Evolutionary conservation across 2,113 vertebrate genomes (phyloP).

Genomic region (Anguilla rostrata): DNA sequence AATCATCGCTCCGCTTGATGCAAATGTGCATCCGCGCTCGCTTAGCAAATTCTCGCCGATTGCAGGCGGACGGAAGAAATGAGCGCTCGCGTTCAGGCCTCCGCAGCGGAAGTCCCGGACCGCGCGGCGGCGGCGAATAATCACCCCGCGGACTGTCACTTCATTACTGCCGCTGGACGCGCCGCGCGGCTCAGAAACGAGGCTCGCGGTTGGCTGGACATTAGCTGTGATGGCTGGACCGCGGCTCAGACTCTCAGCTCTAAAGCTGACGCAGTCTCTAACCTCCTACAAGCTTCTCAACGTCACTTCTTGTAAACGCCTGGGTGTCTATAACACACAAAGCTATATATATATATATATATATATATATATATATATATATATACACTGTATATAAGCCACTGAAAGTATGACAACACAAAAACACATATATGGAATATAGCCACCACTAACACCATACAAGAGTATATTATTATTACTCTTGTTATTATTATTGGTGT

Average conservation of each 20-base stretch:
- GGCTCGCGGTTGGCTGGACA: neutral
- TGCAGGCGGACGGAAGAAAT: neutral
- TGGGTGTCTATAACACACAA: too few relatives aligned
- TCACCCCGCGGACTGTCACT: neutral
- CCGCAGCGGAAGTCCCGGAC: neutral
- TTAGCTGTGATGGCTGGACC: neutral
- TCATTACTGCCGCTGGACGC: neutral
- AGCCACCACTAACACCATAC: too few relatives aligned
- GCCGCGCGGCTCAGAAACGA: neutral
- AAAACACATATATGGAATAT: too few relatives aligned
- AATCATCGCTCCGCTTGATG: neutral
- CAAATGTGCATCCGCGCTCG: constrained; percentile 2
- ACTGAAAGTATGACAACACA: too few relatives aligned
- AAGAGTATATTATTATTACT: too few relatives aligned
- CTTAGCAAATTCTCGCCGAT: neutral
- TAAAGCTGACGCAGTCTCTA: neutral
- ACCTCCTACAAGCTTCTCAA: neutral
- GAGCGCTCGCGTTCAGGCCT: neutral
- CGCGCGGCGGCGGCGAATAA: neutral
- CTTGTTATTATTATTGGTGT: too few relatives aligned
- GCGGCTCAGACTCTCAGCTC: neutral
- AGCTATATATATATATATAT: too few relatives aligned
- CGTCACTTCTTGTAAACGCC: neutral
- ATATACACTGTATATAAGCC: too few relatives aligned
- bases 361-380: too few relatives aligned